phyloP scores from a whole-genome alignment of 2,888 invertebrate genomes.

The Zygogramma bicolorata region DNA sequence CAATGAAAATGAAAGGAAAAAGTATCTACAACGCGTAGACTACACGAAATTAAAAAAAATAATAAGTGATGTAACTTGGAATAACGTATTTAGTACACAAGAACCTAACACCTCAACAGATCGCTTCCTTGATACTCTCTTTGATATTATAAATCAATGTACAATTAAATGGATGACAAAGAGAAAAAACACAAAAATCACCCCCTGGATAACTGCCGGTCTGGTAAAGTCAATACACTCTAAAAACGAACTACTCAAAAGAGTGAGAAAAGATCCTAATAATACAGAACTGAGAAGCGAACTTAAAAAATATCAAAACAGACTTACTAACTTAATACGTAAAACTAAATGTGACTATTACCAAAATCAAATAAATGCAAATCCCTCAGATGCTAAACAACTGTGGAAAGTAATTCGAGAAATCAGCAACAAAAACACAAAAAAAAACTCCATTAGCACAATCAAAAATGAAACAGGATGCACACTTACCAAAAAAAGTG shows the following conservation, averaged over 20 bases:
- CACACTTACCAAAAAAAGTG: background rate
- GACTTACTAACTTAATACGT: background rate
- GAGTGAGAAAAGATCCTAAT: background rate
- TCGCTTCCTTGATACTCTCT: no score
- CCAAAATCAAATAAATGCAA: background rate
- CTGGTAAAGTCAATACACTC: no score
- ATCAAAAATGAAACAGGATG: background rate
- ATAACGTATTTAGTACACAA: no score
- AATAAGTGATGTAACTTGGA: no score
- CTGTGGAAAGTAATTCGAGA: background rate
- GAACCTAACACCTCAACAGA: no score
- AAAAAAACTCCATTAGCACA: background rate
- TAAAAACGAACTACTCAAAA: background rate
- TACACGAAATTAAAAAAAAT: no score
- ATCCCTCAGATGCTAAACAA: background rate
- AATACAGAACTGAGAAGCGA: background rate
- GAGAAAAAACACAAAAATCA: no score
- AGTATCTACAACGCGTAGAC: no score
- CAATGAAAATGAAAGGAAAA: no score
- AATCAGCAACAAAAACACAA: background rate
- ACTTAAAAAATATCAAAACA: background rate
- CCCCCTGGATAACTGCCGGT: no score
- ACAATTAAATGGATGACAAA: no score
- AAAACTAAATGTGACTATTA: background rate
- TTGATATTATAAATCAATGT: no score